Percentiles rank a stretch among this genome's conserved stretches.
phyloP scores from a whole-genome alignment of 2,797 vertebrate genomes.

The Ispidina picta region DNA sequence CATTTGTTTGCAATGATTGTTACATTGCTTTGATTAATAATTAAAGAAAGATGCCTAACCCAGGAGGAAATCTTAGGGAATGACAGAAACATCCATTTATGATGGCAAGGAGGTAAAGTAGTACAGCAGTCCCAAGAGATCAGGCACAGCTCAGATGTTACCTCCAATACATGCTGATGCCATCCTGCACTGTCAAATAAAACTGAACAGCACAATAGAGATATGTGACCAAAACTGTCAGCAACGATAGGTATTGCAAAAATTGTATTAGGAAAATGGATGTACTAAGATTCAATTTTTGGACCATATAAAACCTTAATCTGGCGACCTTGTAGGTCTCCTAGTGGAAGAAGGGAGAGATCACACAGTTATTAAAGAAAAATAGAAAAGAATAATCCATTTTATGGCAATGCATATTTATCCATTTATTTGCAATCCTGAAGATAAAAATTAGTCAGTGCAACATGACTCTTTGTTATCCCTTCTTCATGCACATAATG shows the following conservation, averaged over 20 bases:
- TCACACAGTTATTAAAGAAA: constrained; percentile 57
- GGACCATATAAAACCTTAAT: constrained; percentile 76
- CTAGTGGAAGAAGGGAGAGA: constrained; percentile 53
- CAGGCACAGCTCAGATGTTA: constrained; percentile 75
- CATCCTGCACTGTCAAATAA: constrained; percentile 81
- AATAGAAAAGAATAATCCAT: neutral
- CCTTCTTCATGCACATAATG: neutral
- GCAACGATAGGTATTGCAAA: constrained; percentile 77
- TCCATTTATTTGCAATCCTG: constrained; percentile 8
- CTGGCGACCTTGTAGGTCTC: constrained; percentile 79
- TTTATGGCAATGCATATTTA: constrained; percentile 24
- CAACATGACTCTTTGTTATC: neutral
- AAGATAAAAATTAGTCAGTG: neutral
- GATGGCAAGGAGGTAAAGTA: constrained; percentile 69
- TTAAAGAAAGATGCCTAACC: constrained; percentile 69
- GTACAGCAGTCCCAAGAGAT: constrained; percentile 77
- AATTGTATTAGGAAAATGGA: constrained; percentile 85
- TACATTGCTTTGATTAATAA: constrained; percentile 73
- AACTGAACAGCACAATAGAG: constrained; percentile 82
- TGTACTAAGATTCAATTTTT: constrained; percentile 83
- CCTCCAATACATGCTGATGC: constrained; percentile 85
- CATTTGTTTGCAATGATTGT: constrained; percentile 72
- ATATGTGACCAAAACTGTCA: constrained; percentile 80
- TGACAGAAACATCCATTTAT: constrained; percentile 73
- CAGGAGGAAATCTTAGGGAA: constrained; percentile 54